Evolutionary conservation across 2,888 invertebrate genomes (phyloP), one percentile per base, ranked within the genome.

Genomic region (Pseudanteris insignis): DNA sequence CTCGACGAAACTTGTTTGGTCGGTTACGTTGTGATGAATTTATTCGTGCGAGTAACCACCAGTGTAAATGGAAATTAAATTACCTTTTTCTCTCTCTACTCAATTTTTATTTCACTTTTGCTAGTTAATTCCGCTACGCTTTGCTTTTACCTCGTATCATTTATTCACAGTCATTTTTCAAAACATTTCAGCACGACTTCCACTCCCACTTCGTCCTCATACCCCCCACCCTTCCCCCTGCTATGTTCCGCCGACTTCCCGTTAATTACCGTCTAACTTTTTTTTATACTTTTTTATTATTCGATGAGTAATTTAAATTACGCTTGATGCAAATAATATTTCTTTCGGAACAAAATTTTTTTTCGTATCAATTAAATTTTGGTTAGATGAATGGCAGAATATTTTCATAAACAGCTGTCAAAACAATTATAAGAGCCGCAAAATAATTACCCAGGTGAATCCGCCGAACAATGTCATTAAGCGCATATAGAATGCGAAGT

Each of bases 391-490:
- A n/a, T n/a, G n/a, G n/a, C n/a, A n/a, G n/a, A n/a, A n/a, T n/a
- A n/a, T n/a, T 26, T 26, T 26, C 26, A n/a, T 8, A n/a, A 5
- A n/a, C 26, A 26, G 3, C 6, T 26, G n/a, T 6, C 26, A 26
- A 26, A 21, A 26, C 9, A n/a, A 8, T n/a, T 26, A 11, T 15
- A 43, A 33, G 26, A 43, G n/a, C 37, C 24, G 10, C 38, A 15
- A 30, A 38, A 37, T 54, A 54, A 54, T 54, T 54, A 21, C 44
- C 44, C 53, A 26, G 32, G 53, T 44, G 53, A 44, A 54, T 54
- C 38, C 43, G 18, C 44, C 29, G 44, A 54, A 44, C 30, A 44
- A 38, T 38, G 44, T 41, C 38, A 43, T 53, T 53, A 43, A 43
- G 8, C 53, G 14, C 30, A 43, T 37, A 53, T 36, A 53, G 43